Evolutionary conservation across 2,113 vertebrate species (phyloP).

Genomic region (Sclerurus mexicanus): DNA sequence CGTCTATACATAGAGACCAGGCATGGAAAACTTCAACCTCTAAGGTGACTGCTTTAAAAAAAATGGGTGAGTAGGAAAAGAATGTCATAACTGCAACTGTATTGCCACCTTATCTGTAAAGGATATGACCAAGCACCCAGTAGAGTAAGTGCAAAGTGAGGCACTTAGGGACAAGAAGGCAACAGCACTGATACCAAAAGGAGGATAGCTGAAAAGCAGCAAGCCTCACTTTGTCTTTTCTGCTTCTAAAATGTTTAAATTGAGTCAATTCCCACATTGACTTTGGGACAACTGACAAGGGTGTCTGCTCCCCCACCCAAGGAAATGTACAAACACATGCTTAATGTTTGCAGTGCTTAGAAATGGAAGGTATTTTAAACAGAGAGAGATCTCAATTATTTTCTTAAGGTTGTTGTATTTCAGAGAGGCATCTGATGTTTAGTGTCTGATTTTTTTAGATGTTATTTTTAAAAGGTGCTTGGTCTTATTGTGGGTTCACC

Average conservation of each 20-base stretch:
- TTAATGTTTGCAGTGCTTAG: not conserved
- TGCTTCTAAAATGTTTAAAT: not conserved
- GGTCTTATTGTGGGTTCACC: not conserved
- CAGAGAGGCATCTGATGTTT: not conserved
- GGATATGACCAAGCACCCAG: not conserved
- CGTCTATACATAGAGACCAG: not conserved
- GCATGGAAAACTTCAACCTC: not conserved
- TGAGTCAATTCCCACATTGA: not conserved
- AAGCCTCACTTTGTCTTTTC: not conserved
- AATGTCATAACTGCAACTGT: not conserved
- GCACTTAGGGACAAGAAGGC: constrained; percentile 5
- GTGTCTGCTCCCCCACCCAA: not conserved
- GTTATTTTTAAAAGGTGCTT: not conserved
- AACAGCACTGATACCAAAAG: not conserved
- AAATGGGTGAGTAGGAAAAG: constrained; percentile 1
- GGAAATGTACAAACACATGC: not conserved
- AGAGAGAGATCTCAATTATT: not conserved
- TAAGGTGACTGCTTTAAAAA: not conserved
- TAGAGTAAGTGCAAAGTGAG: constrained; percentile 48
- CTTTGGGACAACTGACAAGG: not conserved
- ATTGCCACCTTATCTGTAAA: constrained; percentile 37
- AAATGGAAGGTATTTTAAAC: not conserved
- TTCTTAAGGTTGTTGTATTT: not conserved
- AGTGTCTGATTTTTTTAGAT: not conserved
- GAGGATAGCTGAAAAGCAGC: not conserved